Base-by-base conservation (phyloP, 2,797 vertebrate species). In the Aeoliscus strigatus region DNA sequence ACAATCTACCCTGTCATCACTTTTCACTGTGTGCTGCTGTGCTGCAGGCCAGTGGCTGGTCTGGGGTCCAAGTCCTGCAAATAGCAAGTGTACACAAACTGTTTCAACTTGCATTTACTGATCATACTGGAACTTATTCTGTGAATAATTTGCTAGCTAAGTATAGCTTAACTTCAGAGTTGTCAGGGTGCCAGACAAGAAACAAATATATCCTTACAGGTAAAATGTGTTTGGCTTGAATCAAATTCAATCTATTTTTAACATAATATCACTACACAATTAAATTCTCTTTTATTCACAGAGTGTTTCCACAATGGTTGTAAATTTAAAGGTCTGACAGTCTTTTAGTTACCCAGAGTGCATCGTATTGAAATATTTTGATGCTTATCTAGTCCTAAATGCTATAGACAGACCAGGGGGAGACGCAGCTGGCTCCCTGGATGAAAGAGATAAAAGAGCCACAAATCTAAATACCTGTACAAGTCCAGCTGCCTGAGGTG, bases 401-500 rank as follows among this genome's bases (percentile, higher is more conserved):
- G 12, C 16, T 28, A 63, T 27, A 60, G 58, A 70, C 14, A n/a
- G 54, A 51, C 45, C 43, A 58, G 50, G 51, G 36, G 48, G 60
- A 75, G 62, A 68, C 50, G 30, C 59, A 80, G 75, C 79, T 77
- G 66, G 55, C 65, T 60, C 31, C 30, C 5, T 39, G 74, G 65
- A 74, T 63, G 68, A 32, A n/a, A n/a, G n/a, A 53, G 50, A 60
- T 41, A 59, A 38, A 61, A 41, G 48, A 61, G 61, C 51, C 17
- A 18, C 78, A 79, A 77, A 79, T 63, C 50, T 56, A 51, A 45
- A 64, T 44, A 14, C 4, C 10, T 31, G 24, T 63, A 21, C 57
- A 60, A 77, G 75, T 67, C 62, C 36, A n/a, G n/a, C n/a, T 46
- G 76, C 82, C 84, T 44, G 52, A 81, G 89, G 87, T 84, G 51